These are phyloP conservation scores for Margarornis squamiger DNA, from an alignment of 2,797 vertebrate species.

Conservation along the genomic window DNA sequence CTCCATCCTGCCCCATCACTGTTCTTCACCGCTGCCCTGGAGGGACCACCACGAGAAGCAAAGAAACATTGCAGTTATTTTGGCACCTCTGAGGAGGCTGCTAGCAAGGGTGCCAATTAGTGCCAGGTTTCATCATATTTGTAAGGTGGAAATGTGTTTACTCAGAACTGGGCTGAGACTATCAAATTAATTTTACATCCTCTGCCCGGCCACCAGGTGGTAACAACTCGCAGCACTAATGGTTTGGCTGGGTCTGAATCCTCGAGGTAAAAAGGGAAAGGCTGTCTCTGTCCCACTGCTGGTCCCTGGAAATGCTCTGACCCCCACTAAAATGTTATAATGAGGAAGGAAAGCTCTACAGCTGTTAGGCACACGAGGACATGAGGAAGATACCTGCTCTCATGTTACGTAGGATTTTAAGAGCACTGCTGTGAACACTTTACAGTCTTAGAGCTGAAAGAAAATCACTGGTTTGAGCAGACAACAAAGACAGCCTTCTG, in stretches of 20 bases:
- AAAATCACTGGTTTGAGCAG: neutral
- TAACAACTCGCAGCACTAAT: conserved; percentile 20
- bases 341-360: neutral
- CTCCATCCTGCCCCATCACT: neutral
- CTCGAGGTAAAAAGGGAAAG: neutral
- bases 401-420: neutral
- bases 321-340: neutral
- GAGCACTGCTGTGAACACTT: neutral
- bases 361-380: neutral
- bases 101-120: conserved; percentile 51
- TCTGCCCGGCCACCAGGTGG: neutral
- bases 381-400: neutral
- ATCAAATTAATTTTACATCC: neutral
- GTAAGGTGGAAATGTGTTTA: conserved; percentile 23
- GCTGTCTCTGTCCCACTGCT: neutral
- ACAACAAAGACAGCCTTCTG: neutral
- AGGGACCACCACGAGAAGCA: neutral
- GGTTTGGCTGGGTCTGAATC: neutral
- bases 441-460: neutral
- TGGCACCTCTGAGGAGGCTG: conserved; percentile 20
- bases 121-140: conserved; percentile 17
- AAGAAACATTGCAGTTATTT: neutral
- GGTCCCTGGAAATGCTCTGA: neutral
- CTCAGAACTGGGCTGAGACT: neutral
- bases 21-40: neutral